phyloP scores from a whole-genome alignment of 64 coral and sea anemone species.

The Astreopora myriophthalma region DNA sequence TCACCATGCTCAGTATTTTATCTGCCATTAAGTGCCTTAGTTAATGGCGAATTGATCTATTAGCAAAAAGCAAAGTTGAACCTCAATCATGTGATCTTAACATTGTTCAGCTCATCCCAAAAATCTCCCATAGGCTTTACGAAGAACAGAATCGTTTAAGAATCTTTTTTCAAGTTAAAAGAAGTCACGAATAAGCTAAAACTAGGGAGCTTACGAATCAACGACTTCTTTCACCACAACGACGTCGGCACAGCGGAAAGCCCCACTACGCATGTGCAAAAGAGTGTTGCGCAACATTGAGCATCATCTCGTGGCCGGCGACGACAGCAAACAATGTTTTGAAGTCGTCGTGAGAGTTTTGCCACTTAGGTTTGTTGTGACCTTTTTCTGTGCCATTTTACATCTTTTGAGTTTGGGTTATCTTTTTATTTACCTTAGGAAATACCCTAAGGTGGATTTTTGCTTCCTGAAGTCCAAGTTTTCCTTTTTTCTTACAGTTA shows the following conservation, averaged over 20 bases:
- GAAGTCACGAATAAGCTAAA: no score
- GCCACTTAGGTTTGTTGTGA: conserved; percentile 24
- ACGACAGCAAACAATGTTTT: conserved; percentile 30
- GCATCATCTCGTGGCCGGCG: conserved; percentile 21
- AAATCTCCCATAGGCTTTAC: no score
- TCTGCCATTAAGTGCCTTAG: no score
- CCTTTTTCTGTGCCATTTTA: conserved; percentile 38
- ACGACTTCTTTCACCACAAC: conserved; percentile 37
- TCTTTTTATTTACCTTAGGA: conserved; percentile 9
- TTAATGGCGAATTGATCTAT: no score
- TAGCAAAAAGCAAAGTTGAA: no score
- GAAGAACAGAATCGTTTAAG: no score
- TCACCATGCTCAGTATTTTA: no score
- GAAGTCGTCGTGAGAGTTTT: neutral
- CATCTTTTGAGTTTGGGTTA: neutral
- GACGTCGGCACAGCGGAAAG: conserved; percentile 38
- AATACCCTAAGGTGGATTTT: conserved; percentile 36
- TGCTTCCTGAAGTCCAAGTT: neutral
- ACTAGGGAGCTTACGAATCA: conserved; percentile 28
- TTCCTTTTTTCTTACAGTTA: conserved; percentile 19
- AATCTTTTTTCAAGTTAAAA: no score
- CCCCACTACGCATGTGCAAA: conserved; percentile 35
- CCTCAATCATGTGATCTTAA: no score
- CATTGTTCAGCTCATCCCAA: no score
- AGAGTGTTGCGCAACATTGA: conserved; percentile 24